Base-by-base conservation (phyloP, 2,888 invertebrate species). In the Steinernema scapterisci region DNA sequence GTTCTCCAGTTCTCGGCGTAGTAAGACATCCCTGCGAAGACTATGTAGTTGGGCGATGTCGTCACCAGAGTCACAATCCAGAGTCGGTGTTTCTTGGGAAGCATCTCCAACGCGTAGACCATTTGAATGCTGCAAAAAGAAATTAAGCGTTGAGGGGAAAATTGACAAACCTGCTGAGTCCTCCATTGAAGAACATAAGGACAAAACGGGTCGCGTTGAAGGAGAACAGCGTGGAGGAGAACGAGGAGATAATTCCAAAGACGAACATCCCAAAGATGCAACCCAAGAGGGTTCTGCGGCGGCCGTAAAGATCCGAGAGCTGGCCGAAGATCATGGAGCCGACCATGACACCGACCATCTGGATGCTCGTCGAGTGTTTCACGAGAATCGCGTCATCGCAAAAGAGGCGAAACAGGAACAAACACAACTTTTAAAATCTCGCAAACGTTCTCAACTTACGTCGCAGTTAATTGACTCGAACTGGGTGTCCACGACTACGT, bases 321-420 rank as follows among this genome's bases (percentile, higher is more conserved):
- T 85, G 85, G n/a, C 85, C 85, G 71, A 84, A 85, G 27, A 82
- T 75, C 2, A 83, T 78, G 0, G 84, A 80, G 19, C 85, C 85
- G 7, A 80, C 25, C 9, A 85, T 77, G 1, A 85, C 84, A 1
- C 84, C 85, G 0, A 82, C n/a, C 84, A 85, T 83, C 79, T 84
- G 84, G 38, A 81, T 72, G 13, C 82, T 81, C n/a, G 84, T 83
- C 43, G 79, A 77, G 72, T 78, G 79, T 74, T 82, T 83, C 46
- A 81, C 81, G 45, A 44, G 71, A 74, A 76, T 81, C 3, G 75
- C 73, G 1, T 75, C 77, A 31, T 72, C 72, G 72, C 84, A 84
- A 71, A 80, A 74, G 25, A 79, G 79, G 13, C 77, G 71, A 75
- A 78, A 84, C 81, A 82, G 73, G 19, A 73, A 27, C 16, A 44